Conservation (phyloP, 2,888 invertebrate genomes). For the Tetranychus truncatus region DNA sequence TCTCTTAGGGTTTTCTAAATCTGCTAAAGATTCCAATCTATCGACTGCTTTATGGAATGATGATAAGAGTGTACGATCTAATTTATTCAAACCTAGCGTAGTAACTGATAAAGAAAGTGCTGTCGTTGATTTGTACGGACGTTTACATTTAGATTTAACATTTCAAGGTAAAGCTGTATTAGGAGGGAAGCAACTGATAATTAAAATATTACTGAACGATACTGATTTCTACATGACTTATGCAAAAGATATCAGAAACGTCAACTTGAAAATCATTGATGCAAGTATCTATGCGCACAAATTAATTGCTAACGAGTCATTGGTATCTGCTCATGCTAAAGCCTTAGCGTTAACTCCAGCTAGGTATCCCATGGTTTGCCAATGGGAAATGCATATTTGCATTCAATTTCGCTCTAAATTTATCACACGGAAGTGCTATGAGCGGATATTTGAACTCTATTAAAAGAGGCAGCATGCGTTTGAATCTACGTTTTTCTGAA, state of each 20-base stretch:
- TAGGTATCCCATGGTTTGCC: not conserved
- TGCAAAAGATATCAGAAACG: no score
- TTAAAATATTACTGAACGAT: no score
- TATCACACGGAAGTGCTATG: conserved; percentile 3
- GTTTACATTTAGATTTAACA: not conserved
- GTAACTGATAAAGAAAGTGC: not conserved
- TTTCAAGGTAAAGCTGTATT: conserved; percentile 3
- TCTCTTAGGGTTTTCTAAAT: not conserved
- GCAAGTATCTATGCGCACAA: not conserved
- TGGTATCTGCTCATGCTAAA: not conserved
- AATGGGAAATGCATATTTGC: conserved; percentile 13
- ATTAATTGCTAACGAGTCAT: not conserved
- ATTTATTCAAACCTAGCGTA: not conserved
- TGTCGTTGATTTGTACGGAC: not conserved
- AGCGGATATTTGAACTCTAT: conserved; percentile 1
- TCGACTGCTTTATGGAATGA: not conserved
- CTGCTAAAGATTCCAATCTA: conserved; percentile 7
- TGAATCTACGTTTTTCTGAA: not conserved
- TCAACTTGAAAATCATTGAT: no score
- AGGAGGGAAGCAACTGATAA: not conserved
- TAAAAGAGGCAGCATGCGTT: conserved; percentile 7
- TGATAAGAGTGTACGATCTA: no score
- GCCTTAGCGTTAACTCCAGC: not conserved
- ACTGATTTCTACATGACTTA: no score
- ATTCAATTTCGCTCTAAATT: conserved; percentile 13